Conservation (phyloP, 2,888 invertebrate genomes). For the Sussaba pulchella region DNA sequence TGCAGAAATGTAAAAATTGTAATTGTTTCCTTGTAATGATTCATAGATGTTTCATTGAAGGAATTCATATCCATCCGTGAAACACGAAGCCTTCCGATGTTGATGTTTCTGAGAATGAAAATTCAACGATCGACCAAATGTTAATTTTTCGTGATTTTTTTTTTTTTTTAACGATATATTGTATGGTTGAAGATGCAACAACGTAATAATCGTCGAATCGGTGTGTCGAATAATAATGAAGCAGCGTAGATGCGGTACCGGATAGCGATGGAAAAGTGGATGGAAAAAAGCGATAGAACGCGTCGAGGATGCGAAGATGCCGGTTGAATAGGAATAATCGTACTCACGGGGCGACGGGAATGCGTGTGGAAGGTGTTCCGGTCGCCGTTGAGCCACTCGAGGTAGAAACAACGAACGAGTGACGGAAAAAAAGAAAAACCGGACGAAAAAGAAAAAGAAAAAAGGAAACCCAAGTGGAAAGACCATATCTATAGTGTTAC, state of each 20-base stretch:
- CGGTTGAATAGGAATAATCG: constrained; percentile 49
- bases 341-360: constrained; percentile 41
- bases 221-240: constrained; percentile 18
- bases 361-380: constrained; percentile 62
- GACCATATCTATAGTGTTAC: no score
- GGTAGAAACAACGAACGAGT: constrained; percentile 38
- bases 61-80: no score
- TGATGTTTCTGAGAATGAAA: no score
- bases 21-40: no score
- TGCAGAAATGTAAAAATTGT: no score
- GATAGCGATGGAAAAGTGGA: constrained; percentile 6
- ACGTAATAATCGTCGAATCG: constrained; percentile 2
- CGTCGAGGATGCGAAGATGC: constrained; percentile 16
- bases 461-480: no score
- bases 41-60: no score
- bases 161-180: background rate
- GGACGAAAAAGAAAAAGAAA: constrained; percentile 44
- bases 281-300: constrained; percentile 11
- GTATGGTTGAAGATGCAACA: background rate
- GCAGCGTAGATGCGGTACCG: background rate
- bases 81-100: no score
- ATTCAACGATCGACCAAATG: background rate
- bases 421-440: constrained; percentile 7
- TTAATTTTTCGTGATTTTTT: background rate
- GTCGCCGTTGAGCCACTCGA: constrained; percentile 57